Evolutionary conservation across 1,140 invertebrate species (phyloP).

Genomic region (Gryllus bimaculatus): DNA sequence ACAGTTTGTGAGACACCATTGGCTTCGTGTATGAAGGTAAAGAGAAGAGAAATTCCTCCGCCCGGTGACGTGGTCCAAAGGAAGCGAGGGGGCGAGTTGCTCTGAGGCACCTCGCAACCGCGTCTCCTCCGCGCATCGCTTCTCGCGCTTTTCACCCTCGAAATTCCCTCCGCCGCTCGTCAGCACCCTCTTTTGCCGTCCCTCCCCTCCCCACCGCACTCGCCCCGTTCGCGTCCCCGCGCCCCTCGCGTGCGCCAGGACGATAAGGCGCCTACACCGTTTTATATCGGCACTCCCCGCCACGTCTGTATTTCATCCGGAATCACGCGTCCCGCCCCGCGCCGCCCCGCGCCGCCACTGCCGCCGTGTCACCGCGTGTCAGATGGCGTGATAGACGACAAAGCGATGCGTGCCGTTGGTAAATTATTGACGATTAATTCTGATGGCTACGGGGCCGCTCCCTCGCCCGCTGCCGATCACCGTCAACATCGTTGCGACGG

Average conservation of each 20-base stretch:
- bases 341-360: too few species aligned
- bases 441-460: neutral
- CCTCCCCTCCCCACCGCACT: neutral
- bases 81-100: too few species aligned
- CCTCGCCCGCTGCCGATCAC: neutral
- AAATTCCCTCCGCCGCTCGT: neutral
- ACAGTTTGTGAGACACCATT: too few species aligned
- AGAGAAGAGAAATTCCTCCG: too few species aligned
- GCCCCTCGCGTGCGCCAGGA: neutral
- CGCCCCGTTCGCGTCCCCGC: neutral
- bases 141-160: too few species aligned
- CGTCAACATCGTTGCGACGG: neutral
- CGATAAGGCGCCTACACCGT: neutral
- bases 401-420: neutral
- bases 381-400: neutral
- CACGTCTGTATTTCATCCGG: neutral
- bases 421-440: slow-evolving; percentile 6
- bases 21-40: too few species aligned
- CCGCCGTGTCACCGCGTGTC: neutral
- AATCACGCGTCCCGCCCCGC: neutral
- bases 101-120: too few species aligned
- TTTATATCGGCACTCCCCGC: neutral
- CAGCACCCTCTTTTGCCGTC: neutral
- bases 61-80: too few species aligned
- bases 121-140: too few species aligned